Conservation (phyloP, 2,888 invertebrate genomes). For the Acanthoscelides obtectus region DNA sequence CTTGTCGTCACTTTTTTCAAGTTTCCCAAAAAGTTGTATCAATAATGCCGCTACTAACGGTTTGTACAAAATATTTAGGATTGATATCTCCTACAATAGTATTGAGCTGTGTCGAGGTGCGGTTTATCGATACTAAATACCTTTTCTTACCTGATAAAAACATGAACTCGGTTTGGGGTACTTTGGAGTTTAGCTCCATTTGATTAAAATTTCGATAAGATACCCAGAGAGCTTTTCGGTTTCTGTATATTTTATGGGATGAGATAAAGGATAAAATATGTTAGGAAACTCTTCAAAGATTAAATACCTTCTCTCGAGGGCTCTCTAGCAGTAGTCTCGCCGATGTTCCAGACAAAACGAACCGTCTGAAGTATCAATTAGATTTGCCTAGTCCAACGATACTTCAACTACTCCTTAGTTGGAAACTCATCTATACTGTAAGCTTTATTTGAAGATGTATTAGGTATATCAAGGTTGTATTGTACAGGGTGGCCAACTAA, state of each 20-base stretch:
- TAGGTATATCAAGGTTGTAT: too few relatives aligned
- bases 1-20: too few relatives aligned
- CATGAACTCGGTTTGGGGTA: neutral
- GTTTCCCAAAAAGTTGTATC: too few relatives aligned
- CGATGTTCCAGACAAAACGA: neutral
- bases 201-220: neutral
- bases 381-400: neutral
- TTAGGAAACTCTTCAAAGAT: neutral
- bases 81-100: too few relatives aligned
- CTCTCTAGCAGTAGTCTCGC: neutral
- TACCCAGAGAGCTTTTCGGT: neutral
- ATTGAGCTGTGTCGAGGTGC: too few relatives aligned
- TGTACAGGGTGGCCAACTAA: too few relatives aligned
- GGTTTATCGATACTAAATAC: too few relatives aligned
- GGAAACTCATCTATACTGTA: neutral
- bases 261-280: neutral
- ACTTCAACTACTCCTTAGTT: neutral
- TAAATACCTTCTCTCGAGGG: neutral
- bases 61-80: too few relatives aligned
- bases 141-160: neutral
- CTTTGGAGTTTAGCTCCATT: neutral
- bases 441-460: neutral
- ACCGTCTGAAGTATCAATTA: neutral
- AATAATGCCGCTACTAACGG: too few relatives aligned
- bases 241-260: neutral